Conservation (phyloP, 2,888 invertebrate species). For the Leptinotarsa tumamoca region DNA sequence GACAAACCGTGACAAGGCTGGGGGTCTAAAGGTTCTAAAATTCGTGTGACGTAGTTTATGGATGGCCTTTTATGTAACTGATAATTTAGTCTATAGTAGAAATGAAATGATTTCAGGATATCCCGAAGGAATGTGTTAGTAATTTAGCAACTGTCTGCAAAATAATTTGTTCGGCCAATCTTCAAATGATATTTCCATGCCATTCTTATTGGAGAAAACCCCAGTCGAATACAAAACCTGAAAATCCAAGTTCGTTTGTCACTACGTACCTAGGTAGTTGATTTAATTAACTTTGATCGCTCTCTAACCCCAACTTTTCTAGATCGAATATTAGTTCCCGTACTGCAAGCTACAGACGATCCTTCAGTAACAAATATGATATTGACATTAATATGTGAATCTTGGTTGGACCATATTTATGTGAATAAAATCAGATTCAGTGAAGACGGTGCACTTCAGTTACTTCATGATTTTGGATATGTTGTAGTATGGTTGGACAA, state of each 20-base stretch:
- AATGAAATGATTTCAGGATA: constrained; percentile 70
- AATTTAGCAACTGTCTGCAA: constrained; percentile 81
- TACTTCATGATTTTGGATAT: constrained; percentile 85
- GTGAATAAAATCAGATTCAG: constrained; percentile 86
- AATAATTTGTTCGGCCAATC: constrained; percentile 82
- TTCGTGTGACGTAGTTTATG: too few species aligned
- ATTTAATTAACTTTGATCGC: constrained; percentile 13
- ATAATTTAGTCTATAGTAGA: not conserved
- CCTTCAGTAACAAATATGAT: constrained; percentile 81
- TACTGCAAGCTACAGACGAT: constrained; percentile 81
- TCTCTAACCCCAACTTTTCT: constrained; percentile 55
- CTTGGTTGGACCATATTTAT: constrained; percentile 90
- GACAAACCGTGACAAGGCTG: too few species aligned
- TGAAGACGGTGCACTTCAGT: constrained; percentile 81
- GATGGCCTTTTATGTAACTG: too few species aligned
- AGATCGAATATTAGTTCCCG: constrained; percentile 82
- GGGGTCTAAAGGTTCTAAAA: too few species aligned
- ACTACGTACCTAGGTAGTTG: constrained; percentile 76
- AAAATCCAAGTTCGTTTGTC: constrained; percentile 75
- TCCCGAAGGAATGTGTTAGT: constrained; percentile 77
- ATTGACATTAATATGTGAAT: constrained; percentile 85
- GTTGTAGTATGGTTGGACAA: constrained; percentile 81
- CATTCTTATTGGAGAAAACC: constrained; percentile 74
- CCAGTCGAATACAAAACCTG: constrained; percentile 64
- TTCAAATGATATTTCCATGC: constrained; percentile 85